Base-by-base conservation (phyloP, 2,113 vertebrate species). In the Delphinapterus leucas region DNA sequence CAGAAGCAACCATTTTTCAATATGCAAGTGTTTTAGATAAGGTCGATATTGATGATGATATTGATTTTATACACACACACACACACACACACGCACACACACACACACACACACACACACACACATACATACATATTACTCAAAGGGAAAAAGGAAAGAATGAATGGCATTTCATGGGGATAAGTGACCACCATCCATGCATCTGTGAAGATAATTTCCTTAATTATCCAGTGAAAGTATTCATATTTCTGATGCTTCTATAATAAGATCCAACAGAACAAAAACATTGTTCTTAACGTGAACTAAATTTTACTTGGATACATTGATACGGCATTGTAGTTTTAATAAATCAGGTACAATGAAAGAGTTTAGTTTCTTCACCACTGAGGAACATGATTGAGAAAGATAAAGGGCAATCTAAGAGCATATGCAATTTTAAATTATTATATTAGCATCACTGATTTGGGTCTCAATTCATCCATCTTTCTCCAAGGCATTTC, bases 391-490 rank as follows among this genome's bases (percentile, higher is more conserved):
- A 85, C 4, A 73, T 80, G 47, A 87, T 15, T 84, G 23, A 87
- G 85, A 65, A 81, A 80, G 23, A 88, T n/a, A n/a, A 87, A 58
- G 47, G 33, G 63, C n/a, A 4, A 36, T 28, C 63, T 47, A 68
- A 73, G 21, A 90, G 14, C 38, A 67, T 14, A 68, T 71, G 23
- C 23, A 76, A n/a, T 63, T 97, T 76, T 91, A 98, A 90, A 94
- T 97, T 91, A 63, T 93, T 98, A 90, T 73, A 92, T 87, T 97
- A 97, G 71, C 58, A 88, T 90, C 73, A 28, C n/a, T 88, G 80
- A 98, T 93, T 94, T 93, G 61, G 73, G 2, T 85, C 79, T 97
- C 44, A 21, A 0, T 20, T 91, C 73, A 53, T 47, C 71, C 36
- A 70, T 65, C 60, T 97, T 53, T 44, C 74, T 95, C 95, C 44